phyloP scores from a whole-genome alignment of 2,888 invertebrate species.

The Hydraecia micacea region DNA sequence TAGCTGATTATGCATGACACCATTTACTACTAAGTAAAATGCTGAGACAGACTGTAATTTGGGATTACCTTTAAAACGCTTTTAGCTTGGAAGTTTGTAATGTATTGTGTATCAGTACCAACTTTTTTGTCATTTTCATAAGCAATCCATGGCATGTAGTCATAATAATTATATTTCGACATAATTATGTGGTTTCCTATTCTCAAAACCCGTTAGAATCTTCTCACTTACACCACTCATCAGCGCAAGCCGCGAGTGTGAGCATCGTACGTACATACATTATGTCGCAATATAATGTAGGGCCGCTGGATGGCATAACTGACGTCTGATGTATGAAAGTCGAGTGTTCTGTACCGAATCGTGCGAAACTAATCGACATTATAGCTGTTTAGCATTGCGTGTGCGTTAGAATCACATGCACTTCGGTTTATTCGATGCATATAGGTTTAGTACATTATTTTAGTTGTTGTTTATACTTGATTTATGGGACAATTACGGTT shows the following conservation, averaged over 20 bases:
- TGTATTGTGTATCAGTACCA: neutral
- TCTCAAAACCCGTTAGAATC: conserved; percentile 19
- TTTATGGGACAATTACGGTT: conserved; percentile 18
- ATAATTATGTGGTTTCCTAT: conserved; percentile 1
- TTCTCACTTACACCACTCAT: conserved; percentile 42
- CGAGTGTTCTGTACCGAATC: conserved; percentile 64
- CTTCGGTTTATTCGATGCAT: conserved; percentile 33
- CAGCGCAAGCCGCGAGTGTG: conserved; percentile 31
- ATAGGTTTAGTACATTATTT: conserved; percentile 32
- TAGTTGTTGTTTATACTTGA: conserved; percentile 6
- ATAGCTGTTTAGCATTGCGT: conserved; percentile 63
- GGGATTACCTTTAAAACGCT: too few species aligned
- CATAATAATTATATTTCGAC: neutral
- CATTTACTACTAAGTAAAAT: neutral
- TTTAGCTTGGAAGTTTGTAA: neutral
- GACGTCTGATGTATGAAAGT: conserved; percentile 64
- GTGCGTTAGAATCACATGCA: conserved; percentile 58
- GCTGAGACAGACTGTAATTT: neutral
- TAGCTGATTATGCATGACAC: too few species aligned
- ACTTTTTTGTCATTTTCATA: neutral
- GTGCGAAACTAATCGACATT: conserved; percentile 73
- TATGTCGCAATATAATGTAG: conserved; percentile 66
- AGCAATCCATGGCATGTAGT: neutral
- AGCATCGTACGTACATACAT: conserved; percentile 42
- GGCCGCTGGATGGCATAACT: conserved; percentile 58